Evolutionary conservation across 2,888 invertebrate genomes (phyloP), one percentile per base, ranked within the genome.

Genomic region (Kryphioiulus occultus): DNA sequence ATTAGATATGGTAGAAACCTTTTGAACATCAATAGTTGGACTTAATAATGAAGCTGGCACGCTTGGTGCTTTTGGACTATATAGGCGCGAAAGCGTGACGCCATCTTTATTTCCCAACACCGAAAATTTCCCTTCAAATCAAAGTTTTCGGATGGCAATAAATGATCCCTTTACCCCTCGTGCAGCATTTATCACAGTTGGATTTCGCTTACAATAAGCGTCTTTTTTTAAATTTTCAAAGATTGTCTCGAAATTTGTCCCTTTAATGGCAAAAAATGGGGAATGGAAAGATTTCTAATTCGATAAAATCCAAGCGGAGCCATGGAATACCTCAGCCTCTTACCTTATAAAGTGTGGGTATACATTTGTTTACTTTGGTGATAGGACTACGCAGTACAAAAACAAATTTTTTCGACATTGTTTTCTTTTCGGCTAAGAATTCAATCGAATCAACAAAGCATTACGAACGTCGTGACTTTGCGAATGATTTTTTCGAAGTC

Each of bases 101-200:
- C 68, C 68, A 68, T 68, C 26, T 68, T 68, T 68, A 68, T 68
- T 68, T 68, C 26, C 68, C 26, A n/a, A n/a, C 22, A 26, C 68
- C 26, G 68, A 26, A 68, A 59, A 68, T 26, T 68, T 68, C 68
- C 68, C 68, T 68, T 68, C 26, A 68, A 68, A 68, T 68, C 22
- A 68, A 26, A 26, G 68, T 68, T 68, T 22, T n/a, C 26, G 68
- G 68, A 68, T 26, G 68, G 68, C 26, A 68, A 68, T 68, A 68
- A 68, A 68, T 68, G 68, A 68, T 68, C 53, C 53, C 15, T 53
- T 53, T 53, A n/a, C 53, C 53, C 53, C n/a, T 53, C 26, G 68
- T 68, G 68, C 68, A 68, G 68, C 68, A 68, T 68, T 68, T 68
- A 68, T 68, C 68, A 68, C 68, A 68, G 68, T 68, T 68, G 68